phyloP scores from a whole-genome alignment of 2,888 invertebrate species.

The Drymonia ruficornis region DNA sequence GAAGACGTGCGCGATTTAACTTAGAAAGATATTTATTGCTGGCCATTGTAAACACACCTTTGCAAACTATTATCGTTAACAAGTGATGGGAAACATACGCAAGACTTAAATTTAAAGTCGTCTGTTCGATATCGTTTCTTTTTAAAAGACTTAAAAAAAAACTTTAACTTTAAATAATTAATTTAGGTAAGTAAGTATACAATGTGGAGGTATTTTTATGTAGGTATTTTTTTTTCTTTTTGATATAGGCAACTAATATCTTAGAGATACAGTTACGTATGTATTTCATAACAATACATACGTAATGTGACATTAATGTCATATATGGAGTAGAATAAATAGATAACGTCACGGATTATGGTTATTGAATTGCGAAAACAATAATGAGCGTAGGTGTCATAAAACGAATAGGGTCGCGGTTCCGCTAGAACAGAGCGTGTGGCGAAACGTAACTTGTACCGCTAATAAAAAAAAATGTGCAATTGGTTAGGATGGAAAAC shows the following conservation, averaged over 20 bases:
- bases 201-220: too few relatives aligned
- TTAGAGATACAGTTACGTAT: too few relatives aligned
- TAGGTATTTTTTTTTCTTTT: too few relatives aligned
- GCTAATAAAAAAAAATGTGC: neutral
- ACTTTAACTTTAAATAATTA: too few relatives aligned
- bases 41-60: conserved; percentile 7
- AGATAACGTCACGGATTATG: conserved; percentile 13
- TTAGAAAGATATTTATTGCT: conserved; percentile 32
- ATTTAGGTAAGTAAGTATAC: too few relatives aligned
- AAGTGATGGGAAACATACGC: conserved; percentile 8
- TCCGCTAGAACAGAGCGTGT: neutral
- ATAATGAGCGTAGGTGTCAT: conserved; percentile 3
- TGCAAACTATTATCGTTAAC: conserved; percentile 1
- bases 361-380: conserved; percentile 11
- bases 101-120: neutral
- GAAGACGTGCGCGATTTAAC: conserved; percentile 28
- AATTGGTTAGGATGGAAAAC: neutral
- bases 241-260: too few relatives aligned
- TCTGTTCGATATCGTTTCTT: too few relatives aligned
- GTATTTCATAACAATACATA: too few relatives aligned
- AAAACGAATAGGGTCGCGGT: neutral
- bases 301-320: neutral
- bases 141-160: neutral
- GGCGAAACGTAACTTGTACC: neutral
- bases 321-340: too few relatives aligned